Evolutionary conservation across 1,140 invertebrate species (phyloP), one percentile per base, ranked within the genome.

Genomic region (Heliconius himera): DNA sequence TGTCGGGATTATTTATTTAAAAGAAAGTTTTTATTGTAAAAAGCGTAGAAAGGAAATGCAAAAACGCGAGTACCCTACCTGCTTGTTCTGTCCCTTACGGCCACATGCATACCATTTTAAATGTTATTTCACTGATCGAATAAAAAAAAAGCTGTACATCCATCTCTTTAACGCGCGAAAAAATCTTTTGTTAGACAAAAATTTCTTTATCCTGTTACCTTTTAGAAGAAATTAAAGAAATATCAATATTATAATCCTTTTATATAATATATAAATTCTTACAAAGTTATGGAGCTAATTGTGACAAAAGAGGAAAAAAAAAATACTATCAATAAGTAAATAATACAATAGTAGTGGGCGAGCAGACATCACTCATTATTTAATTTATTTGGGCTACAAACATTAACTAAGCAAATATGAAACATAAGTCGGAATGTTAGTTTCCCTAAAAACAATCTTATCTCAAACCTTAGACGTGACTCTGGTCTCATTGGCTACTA

Each of bases 1-100:
- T 86, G 90, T 92, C 88, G 88, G 90, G 89, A 91, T 91, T 94
- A 94, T 94, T 94, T 93, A 94, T 94, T 93, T 94, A 94, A 93
- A 94, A 94, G 93, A 94, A 94, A 94, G 93, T 94, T 93, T 93
- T 93, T 93, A 93, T 91, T 93, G 90, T 91, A 94, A 94, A 94
- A 94, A 94, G 90, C 83, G 73, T 80, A 89, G 90, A 92, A 88
- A 94, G 93, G 93, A 94, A 94, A 94, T 94, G 91, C 93, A 94
- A 94, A 94, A 93, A 94, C 90, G 86, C 84, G 82, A 83, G 87
- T 91, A 89, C 85, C 89, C 85, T 86, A 87, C 86, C 87, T 88
- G 87, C 85, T 80, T 73, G 81, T 85, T 87, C 84, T 90, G 91
- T 91, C 91, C 91, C 91, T 89, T 86, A 83, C 90, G 89, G 88